A percentile compares a stretch with the other conserved stretches of the same genome.
Conservation (phyloP, 2,888 invertebrate genomes). For the Phyllotreta cruciferae region DNA sequence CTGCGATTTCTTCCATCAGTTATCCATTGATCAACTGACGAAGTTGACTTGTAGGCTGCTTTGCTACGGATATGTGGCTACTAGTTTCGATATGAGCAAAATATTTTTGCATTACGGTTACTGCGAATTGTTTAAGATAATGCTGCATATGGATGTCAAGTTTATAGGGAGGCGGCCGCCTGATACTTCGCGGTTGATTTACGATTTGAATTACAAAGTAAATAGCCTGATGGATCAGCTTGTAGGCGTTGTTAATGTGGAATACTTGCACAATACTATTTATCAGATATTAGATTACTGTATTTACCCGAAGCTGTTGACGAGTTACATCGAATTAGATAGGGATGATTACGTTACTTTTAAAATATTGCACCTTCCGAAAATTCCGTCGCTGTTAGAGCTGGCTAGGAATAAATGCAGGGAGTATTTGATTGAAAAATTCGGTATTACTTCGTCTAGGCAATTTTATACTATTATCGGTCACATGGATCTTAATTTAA, state of each 20-base stretch:
- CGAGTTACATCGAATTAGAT: conserved; percentile 35
- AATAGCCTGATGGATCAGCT: conserved; percentile 34
- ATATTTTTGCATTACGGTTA: conserved; percentile 44
- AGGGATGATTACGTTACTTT: conserved; percentile 38
- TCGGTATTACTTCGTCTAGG: conserved; percentile 37
- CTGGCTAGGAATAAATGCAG: conserved; percentile 47
- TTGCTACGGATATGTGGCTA: conserved; percentile 37
- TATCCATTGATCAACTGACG: conserved; percentile 38
- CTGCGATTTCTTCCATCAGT: conserved; percentile 37
- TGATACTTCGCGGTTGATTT: conserved; percentile 40
- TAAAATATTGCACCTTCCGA: conserved; percentile 38
- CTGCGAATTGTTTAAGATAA: conserved; percentile 42
- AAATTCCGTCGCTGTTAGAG: conserved; percentile 48
- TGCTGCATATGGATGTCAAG: conserved; percentile 46
- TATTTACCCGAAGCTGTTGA: conserved; percentile 38
- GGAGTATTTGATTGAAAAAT: conserved; percentile 42
- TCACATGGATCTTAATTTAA: conserved; percentile 40
- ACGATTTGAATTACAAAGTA: conserved; percentile 35
- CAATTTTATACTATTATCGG: conserved; percentile 45
- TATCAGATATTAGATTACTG: conserved; percentile 41
- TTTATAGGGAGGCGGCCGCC: conserved; percentile 34
- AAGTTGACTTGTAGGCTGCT: conserved; percentile 40
- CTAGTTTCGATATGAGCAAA: conserved; percentile 40
- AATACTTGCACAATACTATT: conserved; percentile 39
- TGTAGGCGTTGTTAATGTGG: conserved; percentile 33